Base-by-base conservation (phyloP, 2,113 vertebrate species). In the Leptobrachium ailaonicum region DNA sequence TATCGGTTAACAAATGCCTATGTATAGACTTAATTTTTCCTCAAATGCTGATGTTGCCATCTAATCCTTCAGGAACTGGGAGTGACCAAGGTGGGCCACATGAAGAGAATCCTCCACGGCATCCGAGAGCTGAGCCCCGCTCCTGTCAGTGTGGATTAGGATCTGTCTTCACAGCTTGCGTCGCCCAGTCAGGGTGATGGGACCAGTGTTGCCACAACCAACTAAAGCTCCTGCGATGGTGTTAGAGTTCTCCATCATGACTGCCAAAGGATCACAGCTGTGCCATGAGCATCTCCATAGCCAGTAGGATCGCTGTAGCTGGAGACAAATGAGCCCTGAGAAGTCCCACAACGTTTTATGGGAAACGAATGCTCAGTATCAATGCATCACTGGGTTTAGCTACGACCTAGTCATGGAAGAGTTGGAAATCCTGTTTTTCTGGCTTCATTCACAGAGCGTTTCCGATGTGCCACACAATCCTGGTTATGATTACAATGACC, bases 101-200 rank as follows among this genome's bases (percentile, higher is more conserved):
- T 99, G 95, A 99, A 99, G 93, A 89, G 98, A 83, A 99, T 99
- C 85, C 92, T 99, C 60, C 97, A 98, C 14, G 97, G 96, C 66
- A 97, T 99, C 94, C 88, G 93, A 87, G 96, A 97, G 82, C 91
- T 99, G 90, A 96, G 91, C 89, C 93, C 95, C 82, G 88, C 90
- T 85, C 92, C 94, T 77, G 92, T 90, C 90, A 92, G 92, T 88
- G 96, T 96, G 87, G 95, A 90, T 86, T 98, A 94, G 88, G 82
- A 42, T 84, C 85, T 11, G 84, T 90, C 82, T 85, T 91, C 80
- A 82, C 86, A 44, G 86, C 90, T 73, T 94, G 91, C 73, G 60
- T 93, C 77, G 90, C 82, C 84, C 84, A 88, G 66, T 79, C 86
- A 82, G 70, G 87, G 81, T 85, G 82, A 82, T 13, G 32, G 73